These are phyloP conservation scores for Naso thynnoides DNA, from an alignment of 2,797 vertebrate genomes.

Conservation along the genomic window DNA sequence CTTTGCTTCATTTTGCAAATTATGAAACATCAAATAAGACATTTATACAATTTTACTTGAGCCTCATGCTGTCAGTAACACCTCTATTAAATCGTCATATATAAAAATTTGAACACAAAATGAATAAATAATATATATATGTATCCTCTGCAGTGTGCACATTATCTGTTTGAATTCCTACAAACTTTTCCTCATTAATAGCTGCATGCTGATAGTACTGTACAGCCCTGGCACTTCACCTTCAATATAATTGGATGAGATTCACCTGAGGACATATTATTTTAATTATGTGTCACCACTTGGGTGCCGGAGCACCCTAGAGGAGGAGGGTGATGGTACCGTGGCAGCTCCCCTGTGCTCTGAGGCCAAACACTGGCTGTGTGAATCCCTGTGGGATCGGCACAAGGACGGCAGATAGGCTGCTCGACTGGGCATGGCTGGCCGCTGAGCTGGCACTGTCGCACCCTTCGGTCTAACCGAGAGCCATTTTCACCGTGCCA, in stretches of 20 bases:
- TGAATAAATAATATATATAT: background rate
- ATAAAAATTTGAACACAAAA: background rate
- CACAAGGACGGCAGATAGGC: background rate
- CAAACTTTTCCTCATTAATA: constrained; percentile 29
- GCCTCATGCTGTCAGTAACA: background rate
- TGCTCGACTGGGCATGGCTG: constrained; percentile 18
- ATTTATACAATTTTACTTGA: constrained; percentile 3
- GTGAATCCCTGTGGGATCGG: constrained; percentile 37
- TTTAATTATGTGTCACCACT: constrained; percentile 79
- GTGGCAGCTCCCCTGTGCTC: constrained; percentile 47
- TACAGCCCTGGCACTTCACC: constrained; percentile 43
- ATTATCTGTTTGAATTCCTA: constrained; percentile 26
- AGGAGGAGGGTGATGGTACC: constrained; percentile 7
- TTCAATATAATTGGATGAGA: constrained; percentile 53
- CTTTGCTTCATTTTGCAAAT: constrained; percentile 33
- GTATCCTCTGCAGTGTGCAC: background rate
- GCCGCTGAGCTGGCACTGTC: constrained; percentile 27
- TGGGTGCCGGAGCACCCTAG: constrained; percentile 30
- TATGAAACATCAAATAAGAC: background rate
- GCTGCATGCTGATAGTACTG: constrained; percentile 38
- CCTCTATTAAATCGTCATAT: background rate
- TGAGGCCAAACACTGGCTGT: constrained; percentile 50
- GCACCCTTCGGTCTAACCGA: constrained; percentile 15
- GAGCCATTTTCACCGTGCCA: constrained; percentile 28
- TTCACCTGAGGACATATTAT: constrained; percentile 72